Evolutionary conservation across 2,888 invertebrate species (phyloP).

Genomic region (Cantharis flavilabris): DNA sequence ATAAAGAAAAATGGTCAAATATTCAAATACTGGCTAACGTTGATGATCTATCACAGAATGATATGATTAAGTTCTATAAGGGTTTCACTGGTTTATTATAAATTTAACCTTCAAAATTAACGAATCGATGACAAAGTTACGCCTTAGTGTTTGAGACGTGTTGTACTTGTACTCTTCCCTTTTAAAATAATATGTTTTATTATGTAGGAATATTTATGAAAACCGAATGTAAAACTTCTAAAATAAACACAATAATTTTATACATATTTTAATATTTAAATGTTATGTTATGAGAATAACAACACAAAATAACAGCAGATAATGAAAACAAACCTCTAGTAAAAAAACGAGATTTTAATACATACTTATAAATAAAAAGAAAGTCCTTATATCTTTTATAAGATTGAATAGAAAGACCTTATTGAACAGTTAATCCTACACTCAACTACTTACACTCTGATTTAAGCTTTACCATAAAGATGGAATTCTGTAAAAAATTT

Average conservation of each 20-base stretch:
- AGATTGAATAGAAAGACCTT: not conserved
- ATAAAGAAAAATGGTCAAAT: not conserved
- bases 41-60: not conserved
- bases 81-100: not conserved
- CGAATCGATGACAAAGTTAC: not conserved
- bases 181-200: too few relatives aligned
- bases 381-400: not conserved
- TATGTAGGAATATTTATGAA: too few relatives aligned
- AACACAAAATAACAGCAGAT: not conserved
- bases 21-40: not conserved
- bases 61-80: not conserved
- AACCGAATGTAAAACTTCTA: not conserved
- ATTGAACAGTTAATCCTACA: not conserved
- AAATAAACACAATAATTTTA: not conserved
- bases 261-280: not conserved
- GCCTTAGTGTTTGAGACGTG: not conserved
- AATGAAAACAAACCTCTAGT: not conserved
- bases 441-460: not conserved
- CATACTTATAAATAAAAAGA: not conserved
- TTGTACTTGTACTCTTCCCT: not conserved
- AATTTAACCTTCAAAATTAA: not conserved
- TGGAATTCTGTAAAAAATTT: not conserved
- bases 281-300: not conserved
- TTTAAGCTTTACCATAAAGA: not conserved
- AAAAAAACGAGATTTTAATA: not conserved